phyloP scores from a whole-genome alignment of 2,113 vertebrate genomes.

The Python bivittatus region DNA sequence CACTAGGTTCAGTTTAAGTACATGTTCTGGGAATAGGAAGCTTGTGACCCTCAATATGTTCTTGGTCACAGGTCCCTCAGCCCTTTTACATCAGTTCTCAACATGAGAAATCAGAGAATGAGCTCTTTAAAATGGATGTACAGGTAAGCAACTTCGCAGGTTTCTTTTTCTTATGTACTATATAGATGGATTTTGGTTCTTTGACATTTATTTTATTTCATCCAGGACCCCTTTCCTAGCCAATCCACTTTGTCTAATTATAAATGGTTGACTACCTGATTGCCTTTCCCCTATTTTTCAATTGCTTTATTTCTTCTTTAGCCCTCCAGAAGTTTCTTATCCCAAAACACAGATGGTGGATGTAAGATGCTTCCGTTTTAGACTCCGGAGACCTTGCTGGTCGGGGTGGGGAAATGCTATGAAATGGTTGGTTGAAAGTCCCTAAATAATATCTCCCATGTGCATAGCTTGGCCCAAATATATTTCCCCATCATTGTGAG shows the following conservation, averaged over 20 bases:
- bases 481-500: constrained; percentile 8
- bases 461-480: constrained; percentile 16
- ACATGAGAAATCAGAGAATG: background rate
- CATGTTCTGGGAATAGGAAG: background rate
- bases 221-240: background rate
- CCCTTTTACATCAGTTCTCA: background rate
- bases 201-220: background rate
- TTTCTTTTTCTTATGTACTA: background rate
- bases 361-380: background rate
- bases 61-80: background rate
- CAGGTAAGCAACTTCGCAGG: background rate
- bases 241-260: background rate
- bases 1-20: background rate
- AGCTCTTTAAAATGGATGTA: background rate
- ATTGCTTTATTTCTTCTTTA: background rate
- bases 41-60: background rate
- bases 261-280: background rate
- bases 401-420: background rate
- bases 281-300: background rate
- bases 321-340: background rate
- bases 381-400: background rate
- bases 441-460: background rate
- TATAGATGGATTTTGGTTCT: background rate
- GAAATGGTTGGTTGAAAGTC: background rate
- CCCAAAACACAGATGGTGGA: background rate